These are phyloP conservation scores for Synodontis membranacea DNA, from an alignment of 2,113 vertebrate species.

Conservation along the genomic window DNA sequence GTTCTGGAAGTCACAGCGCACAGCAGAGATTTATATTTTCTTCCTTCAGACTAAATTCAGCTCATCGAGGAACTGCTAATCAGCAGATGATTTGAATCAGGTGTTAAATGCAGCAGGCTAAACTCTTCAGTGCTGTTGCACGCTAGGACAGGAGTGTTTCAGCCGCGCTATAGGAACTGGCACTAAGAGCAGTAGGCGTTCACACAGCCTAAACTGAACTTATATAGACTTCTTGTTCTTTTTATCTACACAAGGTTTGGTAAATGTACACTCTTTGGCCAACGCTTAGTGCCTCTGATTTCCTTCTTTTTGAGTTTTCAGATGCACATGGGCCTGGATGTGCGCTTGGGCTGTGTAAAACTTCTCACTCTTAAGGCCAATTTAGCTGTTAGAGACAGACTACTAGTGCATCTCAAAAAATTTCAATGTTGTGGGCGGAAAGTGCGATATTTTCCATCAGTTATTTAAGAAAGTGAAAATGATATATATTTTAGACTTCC, in stretches of 20 bases:
- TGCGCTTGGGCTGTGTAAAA: neutral
- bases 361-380: neutral
- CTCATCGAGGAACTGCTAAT: neutral
- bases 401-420: too few relatives aligned
- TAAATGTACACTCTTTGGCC: conserved; percentile 12
- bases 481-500: too few relatives aligned
- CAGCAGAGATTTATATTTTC: neutral
- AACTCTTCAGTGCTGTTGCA: neutral
- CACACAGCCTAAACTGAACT: neutral
- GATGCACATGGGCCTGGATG: neutral
- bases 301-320: neutral
- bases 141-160: neutral
- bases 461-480: too few relatives aligned
- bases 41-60: neutral
- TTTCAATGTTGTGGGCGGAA: too few relatives aligned
- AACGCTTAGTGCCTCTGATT: neutral
- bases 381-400: neutral
- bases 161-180: neutral
- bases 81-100: neutral
- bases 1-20: neutral
- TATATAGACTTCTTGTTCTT: neutral
- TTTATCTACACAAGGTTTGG: conserved; percentile 9
- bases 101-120: neutral
- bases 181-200: conserved; percentile 17
- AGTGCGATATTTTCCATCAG: too few relatives aligned